Evolutionary conservation across 2,113 vertebrate genomes (phyloP).

Genomic region (Amphilophus citrinellus): DNA sequence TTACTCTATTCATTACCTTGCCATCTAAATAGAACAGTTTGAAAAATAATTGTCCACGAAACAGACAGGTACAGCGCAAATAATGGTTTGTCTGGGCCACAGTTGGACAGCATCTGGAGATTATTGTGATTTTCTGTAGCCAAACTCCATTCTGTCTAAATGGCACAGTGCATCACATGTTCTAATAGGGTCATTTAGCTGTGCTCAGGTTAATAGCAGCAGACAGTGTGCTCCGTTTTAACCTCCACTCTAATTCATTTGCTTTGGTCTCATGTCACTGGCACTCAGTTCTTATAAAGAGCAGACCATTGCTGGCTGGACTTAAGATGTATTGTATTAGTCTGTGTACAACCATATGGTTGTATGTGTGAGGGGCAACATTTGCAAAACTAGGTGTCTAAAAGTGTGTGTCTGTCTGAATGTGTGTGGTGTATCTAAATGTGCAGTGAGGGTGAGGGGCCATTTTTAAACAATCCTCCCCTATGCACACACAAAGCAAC

Average conservation of each 20-base stretch:
- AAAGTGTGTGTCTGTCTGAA: not conserved
- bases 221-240: constrained; percentile 67
- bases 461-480: constrained; percentile 70
- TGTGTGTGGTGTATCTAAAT: constrained; percentile 11
- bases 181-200: constrained; percentile 53
- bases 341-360: constrained; percentile 31
- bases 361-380: constrained; percentile 24
- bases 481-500: constrained; percentile 48
- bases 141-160: constrained; percentile 34
- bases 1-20: constrained; percentile 29
- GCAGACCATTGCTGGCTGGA: constrained; percentile 51
- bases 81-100: constrained; percentile 38
- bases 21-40: constrained; percentile 38
- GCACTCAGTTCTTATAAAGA: constrained; percentile 72
- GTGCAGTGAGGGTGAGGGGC: constrained; percentile 33
- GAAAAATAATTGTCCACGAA: constrained; percentile 46
- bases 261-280: constrained; percentile 79
- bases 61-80: constrained; percentile 35
- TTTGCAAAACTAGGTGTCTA: constrained; percentile 45
- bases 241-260: constrained; percentile 73
- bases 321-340: constrained; percentile 41
- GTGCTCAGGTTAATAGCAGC: constrained; percentile 70
- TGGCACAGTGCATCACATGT: constrained; percentile 57
- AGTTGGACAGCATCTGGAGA: constrained; percentile 59
- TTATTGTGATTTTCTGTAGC: constrained; percentile 47